Evolutionary conservation across 2,113 vertebrate genomes (phyloP).

Genomic region (Dolichallabes microphthalmus): DNA sequence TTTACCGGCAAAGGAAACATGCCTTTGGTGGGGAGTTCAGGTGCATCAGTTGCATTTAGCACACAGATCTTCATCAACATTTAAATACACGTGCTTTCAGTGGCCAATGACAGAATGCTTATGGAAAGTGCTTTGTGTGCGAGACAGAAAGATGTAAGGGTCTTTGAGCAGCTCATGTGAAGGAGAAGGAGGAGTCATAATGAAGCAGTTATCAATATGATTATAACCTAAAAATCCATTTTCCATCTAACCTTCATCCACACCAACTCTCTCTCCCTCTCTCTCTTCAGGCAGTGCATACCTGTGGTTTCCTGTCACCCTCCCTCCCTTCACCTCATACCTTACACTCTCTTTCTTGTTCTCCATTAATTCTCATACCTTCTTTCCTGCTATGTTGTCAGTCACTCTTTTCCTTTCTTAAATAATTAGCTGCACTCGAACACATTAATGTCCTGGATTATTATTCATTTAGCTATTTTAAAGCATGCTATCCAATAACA

Average conservation of each 20-base stretch:
- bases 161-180: neutral
- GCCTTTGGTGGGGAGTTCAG: constrained; percentile 4
- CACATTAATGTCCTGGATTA: neutral
- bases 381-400: neutral
- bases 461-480: neutral
- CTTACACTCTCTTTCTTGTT: constrained; percentile 45
- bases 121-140: constrained; percentile 11
- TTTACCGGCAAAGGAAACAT: neutral
- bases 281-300: constrained; percentile 67
- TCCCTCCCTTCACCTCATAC: constrained; percentile 42
- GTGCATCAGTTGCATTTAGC: constrained; percentile 57
- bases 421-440: neutral
- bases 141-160: neutral
- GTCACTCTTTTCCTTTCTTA: neutral
- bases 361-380: constrained; percentile 11
- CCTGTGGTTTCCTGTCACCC: constrained; percentile 74
- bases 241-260: constrained; percentile 56
- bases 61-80: constrained; percentile 29
- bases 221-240: neutral
- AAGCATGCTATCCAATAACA: neutral
- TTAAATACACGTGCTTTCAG: constrained; percentile 37
- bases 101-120: constrained; percentile 66
- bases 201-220: neutral
- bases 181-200: neutral
- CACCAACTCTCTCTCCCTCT: constrained; percentile 44